A percentile compares a stretch with the other conserved stretches of the same genome.
These are phyloP conservation scores for Gari tellinella DNA, from an alignment of 2,888 invertebrate species.

Conservation along the genomic window DNA sequence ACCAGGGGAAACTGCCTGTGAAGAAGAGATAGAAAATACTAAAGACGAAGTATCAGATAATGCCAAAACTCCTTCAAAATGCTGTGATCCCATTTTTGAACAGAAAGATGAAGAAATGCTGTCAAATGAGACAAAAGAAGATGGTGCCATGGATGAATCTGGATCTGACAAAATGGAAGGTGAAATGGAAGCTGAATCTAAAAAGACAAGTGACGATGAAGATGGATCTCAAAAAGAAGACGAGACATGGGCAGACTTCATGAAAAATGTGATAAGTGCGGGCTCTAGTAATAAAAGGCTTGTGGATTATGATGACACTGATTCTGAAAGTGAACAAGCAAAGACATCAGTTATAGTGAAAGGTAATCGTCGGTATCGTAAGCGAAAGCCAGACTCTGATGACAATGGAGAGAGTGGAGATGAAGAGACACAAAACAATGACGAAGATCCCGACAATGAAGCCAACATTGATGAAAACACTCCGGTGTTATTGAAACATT, in stretches of 20 bases:
- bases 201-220: not conserved
- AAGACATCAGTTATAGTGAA: not conserved
- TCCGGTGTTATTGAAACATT: slow-evolving; percentile 23
- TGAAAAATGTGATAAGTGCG: slow-evolving; percentile 4
- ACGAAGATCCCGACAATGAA: slow-evolving; percentile 41
- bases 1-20: too few relatives aligned
- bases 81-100: slow-evolving; percentile 1
- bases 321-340: slow-evolving; percentile 7
- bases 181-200: not conserved
- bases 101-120: not conserved
- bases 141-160: not conserved
- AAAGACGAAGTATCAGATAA: not conserved
- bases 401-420: slow-evolving; percentile 9
- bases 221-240: not conserved
- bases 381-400: slow-evolving; percentile 32
- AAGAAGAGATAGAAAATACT: not conserved
- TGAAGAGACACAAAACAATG: slow-evolving; percentile 7
- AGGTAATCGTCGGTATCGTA: slow-evolving; percentile 31
- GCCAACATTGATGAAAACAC: slow-evolving; percentile 19
- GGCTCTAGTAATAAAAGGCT: not conserved
- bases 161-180: too few relatives aligned
- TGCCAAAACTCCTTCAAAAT: not conserved
- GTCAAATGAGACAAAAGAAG: not conserved
- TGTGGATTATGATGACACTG: slow-evolving; percentile 22
- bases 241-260: slow-evolving; percentile 2